phyloP scores from a whole-genome alignment of 2,113 vertebrate genomes.

The Pipa parva region DNA sequence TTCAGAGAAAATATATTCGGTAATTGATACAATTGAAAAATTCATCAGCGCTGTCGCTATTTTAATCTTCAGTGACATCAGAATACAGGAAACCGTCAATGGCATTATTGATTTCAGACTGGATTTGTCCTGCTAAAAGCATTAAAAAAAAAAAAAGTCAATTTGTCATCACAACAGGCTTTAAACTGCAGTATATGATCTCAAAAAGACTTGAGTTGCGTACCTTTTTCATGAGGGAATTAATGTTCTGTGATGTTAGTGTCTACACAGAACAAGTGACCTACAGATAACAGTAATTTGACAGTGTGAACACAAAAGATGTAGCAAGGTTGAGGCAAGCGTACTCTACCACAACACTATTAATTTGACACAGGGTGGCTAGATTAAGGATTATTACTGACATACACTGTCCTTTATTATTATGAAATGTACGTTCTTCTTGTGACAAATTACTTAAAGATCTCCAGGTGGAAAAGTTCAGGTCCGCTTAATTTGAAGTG shows the following conservation, averaged over 20 bases:
- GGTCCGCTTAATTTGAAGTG: conserved; percentile 14
- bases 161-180: conserved; percentile 27
- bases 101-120: too few species aligned
- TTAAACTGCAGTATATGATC: conserved; percentile 16
- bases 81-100: too few species aligned
- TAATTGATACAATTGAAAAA: too few species aligned
- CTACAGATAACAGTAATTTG: conserved; percentile 30
- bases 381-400: conserved; percentile 26
- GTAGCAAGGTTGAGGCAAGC: background rate
- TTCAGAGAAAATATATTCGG: too few species aligned
- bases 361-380: conserved; percentile 2
- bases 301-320: conserved; percentile 10
- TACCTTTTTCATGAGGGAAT: conserved; percentile 25
- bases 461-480: conserved; percentile 26
- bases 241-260: conserved; percentile 31
- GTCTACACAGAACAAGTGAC: conserved; percentile 19
- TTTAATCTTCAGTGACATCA: too few species aligned
- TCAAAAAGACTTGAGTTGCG: conserved; percentile 1
- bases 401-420: conserved; percentile 4
- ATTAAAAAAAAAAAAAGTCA: conserved; percentile 32
- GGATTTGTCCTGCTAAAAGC: background rate
- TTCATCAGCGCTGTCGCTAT: too few species aligned
- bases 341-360: background rate
- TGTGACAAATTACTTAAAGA: conserved; percentile 22
- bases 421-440: conserved; percentile 2